Conservation (phyloP, 2,888 invertebrate species). For the Flexamia atlantica region DNA sequence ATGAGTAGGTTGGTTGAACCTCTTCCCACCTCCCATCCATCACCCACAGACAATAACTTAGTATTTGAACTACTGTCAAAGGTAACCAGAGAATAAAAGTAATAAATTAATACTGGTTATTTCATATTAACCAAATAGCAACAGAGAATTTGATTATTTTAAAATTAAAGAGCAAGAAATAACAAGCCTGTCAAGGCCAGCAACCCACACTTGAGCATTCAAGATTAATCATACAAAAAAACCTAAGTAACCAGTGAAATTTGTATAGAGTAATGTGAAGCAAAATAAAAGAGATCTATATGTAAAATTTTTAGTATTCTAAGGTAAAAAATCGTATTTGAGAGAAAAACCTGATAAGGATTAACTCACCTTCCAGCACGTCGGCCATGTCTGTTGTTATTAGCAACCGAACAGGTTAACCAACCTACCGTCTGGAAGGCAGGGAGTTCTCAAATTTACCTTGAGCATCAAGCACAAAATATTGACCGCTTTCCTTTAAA, state of each 20-base stretch:
- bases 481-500: no score
- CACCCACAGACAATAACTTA: constrained; percentile 6
- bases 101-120: neutral
- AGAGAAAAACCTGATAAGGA: constrained; percentile 48
- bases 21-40: constrained; percentile 25
- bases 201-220: constrained; percentile 25
- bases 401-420: constrained; percentile 65
- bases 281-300: no score
- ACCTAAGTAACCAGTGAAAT: no score
- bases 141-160: neutral
- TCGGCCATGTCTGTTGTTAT: constrained; percentile 69
- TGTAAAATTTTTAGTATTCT: no score
- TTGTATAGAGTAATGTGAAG: no score
- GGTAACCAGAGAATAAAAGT: no score
- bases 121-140: neutral
- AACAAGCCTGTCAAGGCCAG: constrained; percentile 40
- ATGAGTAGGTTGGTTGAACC: constrained; percentile 43
- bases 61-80: no score
- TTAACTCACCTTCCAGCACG: constrained; percentile 66
- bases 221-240: neutral
- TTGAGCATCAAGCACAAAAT: no score
- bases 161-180: constrained; percentile 45
- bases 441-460: neutral
- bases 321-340: no score
- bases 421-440: neutral